Base-by-base conservation (phyloP, 1,140 invertebrate genomes). In the Daktulosphaira vitifoliae region DNA sequence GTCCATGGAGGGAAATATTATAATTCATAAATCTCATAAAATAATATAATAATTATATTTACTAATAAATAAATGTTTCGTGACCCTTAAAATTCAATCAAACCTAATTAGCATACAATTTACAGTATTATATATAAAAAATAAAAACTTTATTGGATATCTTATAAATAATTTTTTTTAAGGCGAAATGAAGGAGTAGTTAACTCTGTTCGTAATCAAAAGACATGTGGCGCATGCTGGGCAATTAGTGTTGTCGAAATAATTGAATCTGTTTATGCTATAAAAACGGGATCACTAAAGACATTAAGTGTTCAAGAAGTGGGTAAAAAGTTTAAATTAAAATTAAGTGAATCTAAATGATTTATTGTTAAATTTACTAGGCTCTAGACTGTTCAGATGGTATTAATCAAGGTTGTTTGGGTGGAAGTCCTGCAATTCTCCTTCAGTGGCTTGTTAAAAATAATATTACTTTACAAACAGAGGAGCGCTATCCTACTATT, bases 141-240 rank as follows among this genome's bases (percentile, higher is more conserved):
- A n/a, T n/a, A n/a, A n/a, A n/a, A n/a, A n/a, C n/a, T n/a, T n/a
- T n/a, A n/a, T n/a, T n/a, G n/a, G n/a, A n/a, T n/a, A n/a, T n/a
- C n/a, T n/a, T n/a, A n/a, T n/a, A n/a, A n/a, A n/a, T n/a, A n/a
- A n/a, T 39, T 66, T 18, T 65, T 66, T 74, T 74, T 70, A 70
- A 85, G 87, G 88, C 76, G 88, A 66, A 74, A 81, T 1, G 83
- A 82, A 71, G 81, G 80, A 18, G 80, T 85, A n/a, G 74, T 92
- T 18, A 83, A 82, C 8, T 72, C 80, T 5, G 80, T 92, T 0
- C 79, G 81, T 66, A 84, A 85, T 72, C 90, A 94, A 73, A 82
- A 82, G 8, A 70, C 78, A 15, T 94, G 90, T 76, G 89, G 89
- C 6, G 89, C 88, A 2, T 92, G 90, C 74, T 93, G 89, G 89